phyloP scores from a whole-genome alignment of 2,797 vertebrate genomes.

The Poecilia picta region DNA sequence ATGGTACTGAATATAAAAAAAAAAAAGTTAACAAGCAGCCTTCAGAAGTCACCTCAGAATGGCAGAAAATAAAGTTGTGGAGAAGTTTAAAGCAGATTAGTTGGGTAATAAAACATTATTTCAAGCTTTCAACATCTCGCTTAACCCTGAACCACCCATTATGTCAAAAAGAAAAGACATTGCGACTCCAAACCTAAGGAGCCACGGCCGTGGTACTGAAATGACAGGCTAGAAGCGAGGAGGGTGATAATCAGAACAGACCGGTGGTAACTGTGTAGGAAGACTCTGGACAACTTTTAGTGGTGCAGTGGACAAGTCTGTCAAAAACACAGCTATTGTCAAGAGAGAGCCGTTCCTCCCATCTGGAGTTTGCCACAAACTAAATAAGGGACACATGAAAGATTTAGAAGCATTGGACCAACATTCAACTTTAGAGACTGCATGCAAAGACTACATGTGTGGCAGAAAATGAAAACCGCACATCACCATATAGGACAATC shows the following conservation, averaged over 20 bases:
- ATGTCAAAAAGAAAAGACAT: not conserved
- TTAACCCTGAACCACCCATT: not conserved
- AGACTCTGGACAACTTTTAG: not conserved
- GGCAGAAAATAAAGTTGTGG: not conserved
- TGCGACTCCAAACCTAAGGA: not conserved
- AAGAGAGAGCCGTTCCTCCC: not conserved
- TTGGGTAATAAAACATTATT: not conserved
- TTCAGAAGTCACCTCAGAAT: not conserved
- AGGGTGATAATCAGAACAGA: not conserved
- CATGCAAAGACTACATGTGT: not conserved
- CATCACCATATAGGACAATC: not conserved
- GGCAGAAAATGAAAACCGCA: not conserved
- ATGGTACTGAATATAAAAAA: not conserved
- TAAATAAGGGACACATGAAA: not conserved
- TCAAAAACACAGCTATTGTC: not conserved
- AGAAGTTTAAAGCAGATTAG: not conserved
- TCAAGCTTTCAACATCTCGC: not conserved
- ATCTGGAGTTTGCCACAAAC: not conserved
- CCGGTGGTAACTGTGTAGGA: not conserved
- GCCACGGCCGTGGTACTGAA: not conserved
- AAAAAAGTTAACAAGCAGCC: not conserved
- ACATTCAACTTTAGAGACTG: not conserved
- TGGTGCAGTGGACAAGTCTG: not conserved
- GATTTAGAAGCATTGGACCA: not conserved
- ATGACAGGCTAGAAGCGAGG: not conserved